These are phyloP conservation scores for Laticauda colubrina DNA, from an alignment of 2,113 vertebrate species.

Conservation along the genomic window DNA sequence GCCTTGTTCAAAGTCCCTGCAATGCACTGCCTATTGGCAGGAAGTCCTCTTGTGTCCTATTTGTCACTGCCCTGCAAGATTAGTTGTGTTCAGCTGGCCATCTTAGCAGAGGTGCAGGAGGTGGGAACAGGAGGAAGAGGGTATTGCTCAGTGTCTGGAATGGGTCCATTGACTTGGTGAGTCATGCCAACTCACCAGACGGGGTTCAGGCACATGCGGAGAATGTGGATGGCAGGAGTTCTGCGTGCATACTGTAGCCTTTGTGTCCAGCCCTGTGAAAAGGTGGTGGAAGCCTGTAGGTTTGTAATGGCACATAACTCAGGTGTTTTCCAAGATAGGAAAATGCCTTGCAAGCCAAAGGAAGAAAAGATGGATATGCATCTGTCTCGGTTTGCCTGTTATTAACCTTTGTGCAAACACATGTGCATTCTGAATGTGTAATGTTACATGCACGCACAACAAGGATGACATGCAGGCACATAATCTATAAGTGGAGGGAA, in stretches of 20 bases:
- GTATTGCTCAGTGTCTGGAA: not conserved
- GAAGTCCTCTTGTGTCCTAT: not conserved
- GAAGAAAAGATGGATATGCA: not conserved
- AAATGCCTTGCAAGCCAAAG: not conserved
- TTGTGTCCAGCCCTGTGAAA: not conserved
- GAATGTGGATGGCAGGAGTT: slow-evolving; percentile 1
- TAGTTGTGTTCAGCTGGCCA: no score
- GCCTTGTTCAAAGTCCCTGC: not conserved
- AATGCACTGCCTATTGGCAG: not conserved
- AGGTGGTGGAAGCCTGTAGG: not conserved
- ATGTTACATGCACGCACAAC: not conserved
- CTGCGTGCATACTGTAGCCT: not conserved
- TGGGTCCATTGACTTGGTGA: not conserved
- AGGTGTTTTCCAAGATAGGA: not conserved
- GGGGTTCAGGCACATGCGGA: not conserved
- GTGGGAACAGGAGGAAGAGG: not conserved
- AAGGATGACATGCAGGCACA: not conserved
- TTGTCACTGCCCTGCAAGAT: not conserved
- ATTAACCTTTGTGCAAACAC: not conserved
- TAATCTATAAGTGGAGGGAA: not conserved
- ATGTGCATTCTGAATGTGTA: not conserved
- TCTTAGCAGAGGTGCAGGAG: not conserved
- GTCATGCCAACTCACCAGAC: not conserved
- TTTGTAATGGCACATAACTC: not conserved
- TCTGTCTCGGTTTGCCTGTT: not conserved